These are phyloP conservation scores for Amniataba percoides DNA, from an alignment of 2,797 vertebrate genomes.

Conservation along the genomic window DNA sequence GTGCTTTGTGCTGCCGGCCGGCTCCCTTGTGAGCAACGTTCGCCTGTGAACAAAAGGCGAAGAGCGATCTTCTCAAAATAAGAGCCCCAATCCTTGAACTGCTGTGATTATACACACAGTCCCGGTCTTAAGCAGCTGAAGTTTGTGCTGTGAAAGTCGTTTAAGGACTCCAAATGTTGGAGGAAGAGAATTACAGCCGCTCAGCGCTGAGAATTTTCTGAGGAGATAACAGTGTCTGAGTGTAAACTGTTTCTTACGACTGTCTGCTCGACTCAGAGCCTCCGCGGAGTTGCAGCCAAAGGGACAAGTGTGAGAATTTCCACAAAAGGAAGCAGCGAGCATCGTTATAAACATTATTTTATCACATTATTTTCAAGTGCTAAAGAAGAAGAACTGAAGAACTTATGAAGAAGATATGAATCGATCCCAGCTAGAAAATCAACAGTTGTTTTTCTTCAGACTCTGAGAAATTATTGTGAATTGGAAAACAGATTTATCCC, in stretches of 20 bases:
- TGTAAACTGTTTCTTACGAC: background rate
- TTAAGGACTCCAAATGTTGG: background rate
- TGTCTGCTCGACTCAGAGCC: background rate
- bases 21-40: background rate
- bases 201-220: background rate
- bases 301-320: background rate
- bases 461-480: too few species aligned
- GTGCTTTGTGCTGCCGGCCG: slow-evolving; percentile 10
- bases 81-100: background rate
- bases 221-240: background rate
- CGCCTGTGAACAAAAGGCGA: background rate
- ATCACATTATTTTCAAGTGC: too few species aligned
- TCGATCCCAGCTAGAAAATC: too few species aligned
- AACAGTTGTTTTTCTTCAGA: too few species aligned
- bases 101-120: background rate
- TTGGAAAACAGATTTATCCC: too few species aligned
- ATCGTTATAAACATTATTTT: too few species aligned
- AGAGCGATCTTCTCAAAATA: background rate
- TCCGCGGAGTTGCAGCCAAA: background rate
- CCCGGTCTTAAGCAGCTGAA: background rate
- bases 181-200: background rate
- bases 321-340: background rate
- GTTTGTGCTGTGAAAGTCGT: background rate
- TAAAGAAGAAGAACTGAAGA: too few species aligned
- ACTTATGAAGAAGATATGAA: too few species aligned